Evolutionary conservation across 2,113 vertebrate species (phyloP), one percentile per base, ranked within the genome.

Genomic region (Edolisoma coerulescens): DNA sequence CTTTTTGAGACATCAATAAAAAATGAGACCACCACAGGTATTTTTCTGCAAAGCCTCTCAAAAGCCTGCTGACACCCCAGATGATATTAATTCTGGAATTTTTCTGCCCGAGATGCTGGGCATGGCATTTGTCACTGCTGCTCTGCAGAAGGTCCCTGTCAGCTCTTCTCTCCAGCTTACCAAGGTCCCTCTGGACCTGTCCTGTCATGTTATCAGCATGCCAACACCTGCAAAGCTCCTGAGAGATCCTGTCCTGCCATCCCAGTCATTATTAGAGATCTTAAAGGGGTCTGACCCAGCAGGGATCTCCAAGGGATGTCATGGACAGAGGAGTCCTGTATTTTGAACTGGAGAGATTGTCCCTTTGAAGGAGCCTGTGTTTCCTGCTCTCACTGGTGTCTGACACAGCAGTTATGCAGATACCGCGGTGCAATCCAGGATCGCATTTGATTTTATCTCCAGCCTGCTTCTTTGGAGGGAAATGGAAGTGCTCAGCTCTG

Each of bases 131-230:
- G 20, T 33, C 54, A 56, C 23, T 2, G 2, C 33, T 24, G 44
- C 73, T 64, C 26, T 8, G 5, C 0, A 0, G 26, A 35, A 54
- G 10, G 30, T 42, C 33, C 42, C 57, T 45, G 37, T 20, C 60
- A 80, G 52, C 23, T 42, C 42, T 42, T 41, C 56, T 28, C 50
- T 64, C 16, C 50, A 74, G 35, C 35, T 41, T 19, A 7, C 22
- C 53, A 18, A 10, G 2, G 49, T 64, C 33, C 32, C 78, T 45
- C 41, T 54, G 30, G 26, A 42, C 21, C 54, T 69, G 28, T 39
- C 42, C 54, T 41, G 64, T 15, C 35, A 4, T 0, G 2, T 41
- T 73, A 87, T 37, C 74, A 64, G 19, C 3, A 3, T 11, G 24
- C 24, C 41, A 81, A 54, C 59, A 59, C 26, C 33, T 27, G 44